Base-by-base conservation (phyloP, 2,888 invertebrate species). In the Plebejus anna region DNA sequence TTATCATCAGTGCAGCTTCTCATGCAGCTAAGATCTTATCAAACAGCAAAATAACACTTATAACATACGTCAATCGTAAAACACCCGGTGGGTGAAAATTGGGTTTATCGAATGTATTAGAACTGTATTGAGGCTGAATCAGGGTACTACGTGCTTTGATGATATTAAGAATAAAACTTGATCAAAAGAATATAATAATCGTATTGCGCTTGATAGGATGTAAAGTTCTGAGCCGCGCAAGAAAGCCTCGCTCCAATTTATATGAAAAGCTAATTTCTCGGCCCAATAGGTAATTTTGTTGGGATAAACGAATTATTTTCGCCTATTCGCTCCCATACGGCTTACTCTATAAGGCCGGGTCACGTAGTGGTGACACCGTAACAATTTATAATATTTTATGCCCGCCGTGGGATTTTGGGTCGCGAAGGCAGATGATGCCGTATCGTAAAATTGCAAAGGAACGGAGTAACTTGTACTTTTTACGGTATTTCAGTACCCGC, bases 221-320 rank as follows among this genome's bases (percentile, higher is more conserved):
- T 78, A 78, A 78, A 77, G 76, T 73, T 61, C 75, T 77, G 59
- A 75, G 61, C 57, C 77, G 77, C 76, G 32, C 75, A 76, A 79
- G 76, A 75, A 78, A 78, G 76, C 71, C 77, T 76, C 75, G 78
- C 70, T 76, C 78, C 76, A 76, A 78, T 76, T 77, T 77, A 78
- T 78, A 80, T 85, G 81, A 84, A 83, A 83, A 84, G 86, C 84
- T 87, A 88, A 88, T 88, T 88, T 86, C 81, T 81, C 84, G 84
- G 82, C 78, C 84, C 84, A 84, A 85, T 87, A 84, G 85, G 83
- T 87, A 86, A 88, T 88, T 87, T 85, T 81, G 84, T 80, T 79
- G 82, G 85, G 83, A 84, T 88, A 88, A 88, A 86, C 85, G 85
- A 84, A 87, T 88, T 88, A 88, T 88, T 86, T 85, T 84, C 85